These are phyloP conservation scores for Eupithecia insigniata DNA, from an alignment of 2,888 invertebrate genomes.

Conservation along the genomic window DNA sequence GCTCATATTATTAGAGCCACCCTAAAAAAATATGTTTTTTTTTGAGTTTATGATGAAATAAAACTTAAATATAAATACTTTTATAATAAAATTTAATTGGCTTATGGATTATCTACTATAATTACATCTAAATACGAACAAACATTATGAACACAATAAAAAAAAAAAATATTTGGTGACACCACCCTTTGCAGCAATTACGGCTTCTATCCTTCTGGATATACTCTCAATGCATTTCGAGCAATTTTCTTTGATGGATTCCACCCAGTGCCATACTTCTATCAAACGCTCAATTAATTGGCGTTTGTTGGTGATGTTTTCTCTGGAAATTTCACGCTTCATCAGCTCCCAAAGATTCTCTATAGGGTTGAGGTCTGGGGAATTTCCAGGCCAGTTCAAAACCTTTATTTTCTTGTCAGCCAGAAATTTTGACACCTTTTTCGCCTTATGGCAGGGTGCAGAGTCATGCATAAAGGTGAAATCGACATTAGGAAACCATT, in stretches of 20 bases:
- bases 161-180: slow-evolving; percentile 24
- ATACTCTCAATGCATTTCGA: slow-evolving; percentile 17
- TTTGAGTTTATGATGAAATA: slow-evolving; percentile 2
- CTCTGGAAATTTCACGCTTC: slow-evolving; percentile 42
- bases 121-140: background rate
- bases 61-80: background rate
- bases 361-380: slow-evolving; percentile 40
- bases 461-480: slow-evolving; percentile 32
- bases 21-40: slow-evolving; percentile 8
- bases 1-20: slow-evolving; percentile 10
- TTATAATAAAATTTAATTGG: background rate
- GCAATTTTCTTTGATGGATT: slow-evolving; percentile 28
- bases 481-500: slow-evolving; percentile 34
- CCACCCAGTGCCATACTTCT: slow-evolving; percentile 15
- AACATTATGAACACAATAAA: background rate
- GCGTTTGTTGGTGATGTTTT: slow-evolving; percentile 38
- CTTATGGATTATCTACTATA: slow-evolving; percentile 6
- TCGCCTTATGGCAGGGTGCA: slow-evolving; percentile 29
- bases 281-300: slow-evolving; percentile 36
- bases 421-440: slow-evolving; percentile 17
- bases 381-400: slow-evolving; percentile 41
- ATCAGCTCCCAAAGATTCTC: slow-evolving; percentile 45
- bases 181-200: slow-evolving; percentile 31
- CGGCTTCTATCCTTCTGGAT: slow-evolving; percentile 28
- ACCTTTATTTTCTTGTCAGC: slow-evolving; percentile 22